Evolutionary conservation across 2,797 vertebrate species (phyloP).

Genomic region (Meriones psammophilus): DNA sequence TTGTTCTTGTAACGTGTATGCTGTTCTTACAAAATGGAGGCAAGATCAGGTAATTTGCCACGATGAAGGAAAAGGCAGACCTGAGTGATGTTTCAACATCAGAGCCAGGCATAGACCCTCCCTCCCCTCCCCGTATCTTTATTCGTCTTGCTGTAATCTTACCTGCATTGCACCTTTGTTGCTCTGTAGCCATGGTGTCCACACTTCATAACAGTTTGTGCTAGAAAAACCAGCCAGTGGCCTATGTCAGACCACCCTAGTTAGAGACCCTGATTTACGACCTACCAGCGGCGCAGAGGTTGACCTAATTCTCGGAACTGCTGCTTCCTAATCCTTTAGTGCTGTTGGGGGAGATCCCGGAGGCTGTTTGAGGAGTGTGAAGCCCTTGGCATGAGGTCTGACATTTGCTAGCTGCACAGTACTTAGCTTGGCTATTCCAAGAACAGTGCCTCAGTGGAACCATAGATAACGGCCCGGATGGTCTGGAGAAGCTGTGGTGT

Average conservation of each 20-base stretch:
- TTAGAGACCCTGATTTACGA: not conserved
- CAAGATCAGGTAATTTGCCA: not conserved
- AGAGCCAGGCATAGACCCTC: not conserved
- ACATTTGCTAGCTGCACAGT: not conserved
- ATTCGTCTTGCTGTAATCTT: too few species aligned
- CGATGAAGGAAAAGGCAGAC: not conserved
- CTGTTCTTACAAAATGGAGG: not conserved
- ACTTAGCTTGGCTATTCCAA: not conserved
- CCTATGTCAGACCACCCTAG: not conserved
- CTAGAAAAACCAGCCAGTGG: conserved; percentile 7
- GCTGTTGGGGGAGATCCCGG: not conserved
- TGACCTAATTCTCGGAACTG: not conserved
- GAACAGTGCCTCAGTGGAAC: not conserved
- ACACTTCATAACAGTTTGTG: not conserved
- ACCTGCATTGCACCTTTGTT: not conserved
- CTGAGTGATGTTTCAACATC: not conserved
- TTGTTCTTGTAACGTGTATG: not conserved
- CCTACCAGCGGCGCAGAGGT: not conserved
- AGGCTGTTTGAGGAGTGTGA: not conserved
- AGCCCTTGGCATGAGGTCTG: not conserved
- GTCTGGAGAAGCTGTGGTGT: not conserved
- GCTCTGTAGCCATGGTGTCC: too few species aligned
- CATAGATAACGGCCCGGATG: not conserved
- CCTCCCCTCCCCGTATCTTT: not conserved
- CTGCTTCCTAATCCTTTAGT: not conserved